phyloP scores from a whole-genome alignment of 2,888 invertebrate species.

The Azorinus chamasolen region DNA sequence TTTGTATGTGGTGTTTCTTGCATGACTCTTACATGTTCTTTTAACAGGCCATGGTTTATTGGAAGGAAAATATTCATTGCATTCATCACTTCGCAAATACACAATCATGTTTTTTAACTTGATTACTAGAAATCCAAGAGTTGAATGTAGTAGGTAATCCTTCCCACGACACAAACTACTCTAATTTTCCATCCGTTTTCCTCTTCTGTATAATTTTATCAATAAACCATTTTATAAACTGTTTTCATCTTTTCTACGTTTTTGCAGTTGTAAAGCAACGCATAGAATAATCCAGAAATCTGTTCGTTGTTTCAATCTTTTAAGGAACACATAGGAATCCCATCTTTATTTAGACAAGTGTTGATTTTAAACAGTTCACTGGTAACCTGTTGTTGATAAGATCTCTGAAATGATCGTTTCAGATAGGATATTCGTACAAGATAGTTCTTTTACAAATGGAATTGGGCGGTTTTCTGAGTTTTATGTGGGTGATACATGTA shows the following conservation, averaged over 20 bases:
- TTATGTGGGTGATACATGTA: conserved; percentile 33
- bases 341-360: not conserved
- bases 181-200: not conserved
- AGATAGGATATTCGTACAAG: conserved; percentile 16
- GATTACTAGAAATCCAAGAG: not conserved
- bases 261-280: not conserved
- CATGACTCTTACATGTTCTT: too few relatives aligned
- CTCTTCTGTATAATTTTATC: not conserved
- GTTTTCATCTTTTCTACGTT: conserved; percentile 2
- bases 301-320: conserved; percentile 3
- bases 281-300: conserved; percentile 5
- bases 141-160: not conserved
- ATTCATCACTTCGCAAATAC: not conserved
- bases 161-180: not conserved
- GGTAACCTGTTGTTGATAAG: not conserved
- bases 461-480: conserved; percentile 13
- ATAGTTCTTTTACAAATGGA: too few relatives aligned
- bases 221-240: conserved; percentile 1
- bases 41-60: too few relatives aligned
- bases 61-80: not conserved
- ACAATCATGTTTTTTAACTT: conserved; percentile 1
- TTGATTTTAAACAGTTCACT: conserved; percentile 6
- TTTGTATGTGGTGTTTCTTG: too few relatives aligned
- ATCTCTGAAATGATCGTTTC: not conserved
- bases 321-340: not conserved